A percentile compares a stretch with the other conserved stretches of the same genome.
Conservation (phyloP, 2,797 vertebrate genomes). For the Lepilemur ruficaudatus region DNA sequence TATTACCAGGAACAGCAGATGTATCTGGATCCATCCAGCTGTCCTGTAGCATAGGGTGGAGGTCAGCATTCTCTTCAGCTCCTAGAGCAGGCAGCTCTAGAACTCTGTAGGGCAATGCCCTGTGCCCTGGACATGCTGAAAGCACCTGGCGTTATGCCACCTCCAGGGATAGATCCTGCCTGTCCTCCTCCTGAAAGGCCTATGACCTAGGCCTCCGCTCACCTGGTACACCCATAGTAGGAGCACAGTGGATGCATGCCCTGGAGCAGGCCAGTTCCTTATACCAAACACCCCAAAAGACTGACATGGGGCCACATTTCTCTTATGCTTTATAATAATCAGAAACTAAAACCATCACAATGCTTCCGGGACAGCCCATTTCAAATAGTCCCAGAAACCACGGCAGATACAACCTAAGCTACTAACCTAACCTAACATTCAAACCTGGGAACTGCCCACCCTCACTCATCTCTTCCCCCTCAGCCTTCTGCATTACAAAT, state of each 20-base stretch:
- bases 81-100: neutral
- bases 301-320: neutral
- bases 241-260: neutral
- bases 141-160: neutral
- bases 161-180: neutral
- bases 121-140: neutral
- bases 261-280: neutral
- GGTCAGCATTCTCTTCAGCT: neutral
- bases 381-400: neutral
- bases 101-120: neutral
- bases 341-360: conserved; percentile 37
- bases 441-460: neutral
- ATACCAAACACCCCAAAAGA: neutral
- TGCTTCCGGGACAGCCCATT: neutral
- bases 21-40: neutral
- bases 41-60: neutral
- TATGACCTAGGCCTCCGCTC: neutral
- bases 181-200: neutral
- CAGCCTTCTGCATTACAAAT: conserved; percentile 70
- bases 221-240: neutral
- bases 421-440: neutral
- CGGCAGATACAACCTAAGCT: neutral
- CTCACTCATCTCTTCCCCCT: neutral
- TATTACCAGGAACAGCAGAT: neutral
- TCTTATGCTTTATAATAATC: conserved; percentile 49